phyloP scores from a whole-genome alignment of 2,888 invertebrate genomes.

The Calameuta filiformis region DNA sequence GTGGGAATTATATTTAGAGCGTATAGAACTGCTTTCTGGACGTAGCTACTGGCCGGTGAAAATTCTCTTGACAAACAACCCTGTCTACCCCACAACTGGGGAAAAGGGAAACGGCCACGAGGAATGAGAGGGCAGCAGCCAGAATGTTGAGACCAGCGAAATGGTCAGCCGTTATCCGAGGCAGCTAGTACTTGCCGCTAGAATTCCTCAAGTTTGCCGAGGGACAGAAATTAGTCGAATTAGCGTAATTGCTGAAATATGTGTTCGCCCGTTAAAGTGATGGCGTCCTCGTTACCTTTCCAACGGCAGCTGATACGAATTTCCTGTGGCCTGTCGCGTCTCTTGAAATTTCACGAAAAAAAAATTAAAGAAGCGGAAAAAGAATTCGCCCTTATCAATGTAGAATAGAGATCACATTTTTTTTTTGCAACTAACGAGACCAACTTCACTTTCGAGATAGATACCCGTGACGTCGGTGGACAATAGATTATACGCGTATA shows the following conservation, averaged over 20 bases:
- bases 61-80: conserved; percentile 47
- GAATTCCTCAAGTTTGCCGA: conserved; percentile 45
- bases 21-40: conserved; percentile 16
- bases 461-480: not conserved
- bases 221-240: conserved; percentile 44
- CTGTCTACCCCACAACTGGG: conserved; percentile 1
- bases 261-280: conserved; percentile 44
- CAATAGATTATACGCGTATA: not conserved
- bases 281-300: conserved; percentile 26
- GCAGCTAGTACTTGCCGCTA: conserved; percentile 3
- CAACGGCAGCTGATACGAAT: conserved; percentile 5
- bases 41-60: conserved; percentile 25
- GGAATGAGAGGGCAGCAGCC: not conserved
- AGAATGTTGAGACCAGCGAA: not conserved
- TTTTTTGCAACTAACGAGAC: not conserved
- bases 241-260: conserved; percentile 45
- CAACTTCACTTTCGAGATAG: not conserved
- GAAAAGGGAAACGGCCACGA: not conserved
- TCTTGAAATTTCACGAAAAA: not conserved
- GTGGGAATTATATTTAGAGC: conserved; percentile 44
- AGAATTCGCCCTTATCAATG: not conserved
- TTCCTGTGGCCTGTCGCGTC: not conserved
- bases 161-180: conserved; percentile 13
- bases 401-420: not conserved
- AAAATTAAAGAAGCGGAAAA: not conserved